phyloP scores from a whole-genome alignment of 1,140 invertebrate species.

The Polyergus mexicanus region DNA sequence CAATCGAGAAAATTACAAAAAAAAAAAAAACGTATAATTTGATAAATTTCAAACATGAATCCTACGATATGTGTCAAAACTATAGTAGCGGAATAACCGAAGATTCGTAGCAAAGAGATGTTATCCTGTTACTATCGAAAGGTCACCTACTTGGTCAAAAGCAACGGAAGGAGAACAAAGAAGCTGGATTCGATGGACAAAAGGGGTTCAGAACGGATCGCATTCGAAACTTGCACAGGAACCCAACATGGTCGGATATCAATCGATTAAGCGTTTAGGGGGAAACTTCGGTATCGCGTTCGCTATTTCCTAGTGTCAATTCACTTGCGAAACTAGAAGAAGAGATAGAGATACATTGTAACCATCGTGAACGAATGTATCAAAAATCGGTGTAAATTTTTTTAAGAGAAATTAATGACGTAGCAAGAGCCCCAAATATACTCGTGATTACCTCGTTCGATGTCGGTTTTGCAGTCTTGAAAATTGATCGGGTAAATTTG shows the following conservation, averaged over 20 bases:
- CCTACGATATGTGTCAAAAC: no score
- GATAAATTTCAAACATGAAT: not conserved
- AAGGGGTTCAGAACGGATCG: constrained; percentile 67
- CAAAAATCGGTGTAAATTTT: not conserved
- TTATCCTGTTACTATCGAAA: constrained; percentile 50
- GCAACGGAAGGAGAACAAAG: constrained; percentile 29
- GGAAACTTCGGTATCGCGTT: constrained; percentile 72
- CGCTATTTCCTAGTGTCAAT: constrained; percentile 61
- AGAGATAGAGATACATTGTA: constrained; percentile 49
- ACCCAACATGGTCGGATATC: constrained; percentile 79
- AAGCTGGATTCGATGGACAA: constrained; percentile 69
- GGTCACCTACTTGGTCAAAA: constrained; percentile 18
- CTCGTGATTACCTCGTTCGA: constrained; percentile 2
- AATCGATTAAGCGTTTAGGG: constrained; percentile 77
- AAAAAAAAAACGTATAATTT: not conserved
- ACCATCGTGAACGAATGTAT: no score
- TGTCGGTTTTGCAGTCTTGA: not conserved
- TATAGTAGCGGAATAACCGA: not conserved
- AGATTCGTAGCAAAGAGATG: not conserved
- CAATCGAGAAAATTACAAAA: not conserved
- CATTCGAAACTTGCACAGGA: constrained; percentile 83
- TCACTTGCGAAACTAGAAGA: constrained; percentile 71
- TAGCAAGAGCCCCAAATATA: not conserved
- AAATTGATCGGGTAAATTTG: constrained; percentile 35
- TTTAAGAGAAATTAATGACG: not conserved